Conservation (phyloP, 2,888 invertebrate species). For the Tromatobia lineatoria region DNA sequence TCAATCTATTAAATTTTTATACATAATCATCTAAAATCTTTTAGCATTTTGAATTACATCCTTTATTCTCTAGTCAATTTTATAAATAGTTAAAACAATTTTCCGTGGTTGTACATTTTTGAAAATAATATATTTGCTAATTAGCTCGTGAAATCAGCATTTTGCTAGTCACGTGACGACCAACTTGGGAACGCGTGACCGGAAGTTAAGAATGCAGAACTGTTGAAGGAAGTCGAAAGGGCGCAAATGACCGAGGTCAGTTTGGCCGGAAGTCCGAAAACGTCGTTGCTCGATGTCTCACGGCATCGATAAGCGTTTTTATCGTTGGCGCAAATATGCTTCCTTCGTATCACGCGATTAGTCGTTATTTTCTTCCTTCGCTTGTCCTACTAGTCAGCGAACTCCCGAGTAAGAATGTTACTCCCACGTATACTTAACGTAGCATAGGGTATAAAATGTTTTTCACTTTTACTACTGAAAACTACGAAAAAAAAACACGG, state of each 20-base stretch:
- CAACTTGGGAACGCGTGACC: background rate
- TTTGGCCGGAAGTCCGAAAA: background rate
- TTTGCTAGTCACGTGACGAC: background rate
- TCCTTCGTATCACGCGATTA: constrained; percentile 17
- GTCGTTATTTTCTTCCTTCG: constrained; percentile 7
- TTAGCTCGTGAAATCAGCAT: background rate
- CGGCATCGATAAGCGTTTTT: constrained; percentile 4
- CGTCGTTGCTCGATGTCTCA: background rate
- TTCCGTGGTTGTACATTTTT: background rate
- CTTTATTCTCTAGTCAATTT: background rate
- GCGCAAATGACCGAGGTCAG: background rate
- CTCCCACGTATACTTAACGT: background rate
- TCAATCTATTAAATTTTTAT: background rate
- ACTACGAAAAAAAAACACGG: constrained; percentile 3
- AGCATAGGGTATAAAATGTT: background rate
- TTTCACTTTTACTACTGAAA: constrained; percentile 24
- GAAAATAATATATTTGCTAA: background rate
- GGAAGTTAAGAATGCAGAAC: background rate
- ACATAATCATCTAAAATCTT: background rate
- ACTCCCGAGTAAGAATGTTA: background rate
- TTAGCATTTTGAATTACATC: background rate
- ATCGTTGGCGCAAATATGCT: constrained; percentile 10
- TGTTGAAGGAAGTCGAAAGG: background rate
- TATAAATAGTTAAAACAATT: background rate
- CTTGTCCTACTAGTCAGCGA: background rate